Evolutionary conservation across 2,113 vertebrate genomes (phyloP).

Genomic region (Smithornis capensis): DNA sequence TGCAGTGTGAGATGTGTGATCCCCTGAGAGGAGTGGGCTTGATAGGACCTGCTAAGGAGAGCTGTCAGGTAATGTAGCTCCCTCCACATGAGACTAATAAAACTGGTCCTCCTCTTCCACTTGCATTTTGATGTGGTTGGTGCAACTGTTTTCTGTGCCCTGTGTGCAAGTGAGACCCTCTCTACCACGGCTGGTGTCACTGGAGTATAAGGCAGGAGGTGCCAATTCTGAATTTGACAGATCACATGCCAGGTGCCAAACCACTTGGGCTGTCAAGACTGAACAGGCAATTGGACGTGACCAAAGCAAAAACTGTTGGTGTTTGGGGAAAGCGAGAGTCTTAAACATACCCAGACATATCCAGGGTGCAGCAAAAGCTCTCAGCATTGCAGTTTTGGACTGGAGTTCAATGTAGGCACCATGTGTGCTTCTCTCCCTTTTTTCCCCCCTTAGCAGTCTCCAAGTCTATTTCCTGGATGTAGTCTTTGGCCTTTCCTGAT

Average conservation of each 20-base stretch:
- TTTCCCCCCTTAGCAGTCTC: neutral
- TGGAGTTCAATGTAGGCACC: neutral
- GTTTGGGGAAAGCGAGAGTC: neutral
- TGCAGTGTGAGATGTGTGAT: neutral
- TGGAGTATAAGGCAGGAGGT: rapidly evolving
- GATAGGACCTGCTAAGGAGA: too few relatives aligned
- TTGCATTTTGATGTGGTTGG: neutral
- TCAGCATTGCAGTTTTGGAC: neutral
- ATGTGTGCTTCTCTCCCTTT: neutral
- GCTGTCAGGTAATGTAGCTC: rapidly evolving
- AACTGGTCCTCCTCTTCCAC: neutral
- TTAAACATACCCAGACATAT: neutral
- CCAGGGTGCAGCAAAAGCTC: neutral
- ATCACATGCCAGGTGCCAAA: too few relatives aligned
- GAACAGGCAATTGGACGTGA: neutral
- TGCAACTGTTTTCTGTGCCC: neutral
- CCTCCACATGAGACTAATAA: rapidly evolving
- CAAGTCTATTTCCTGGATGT: neutral
- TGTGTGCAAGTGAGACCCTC: neutral
- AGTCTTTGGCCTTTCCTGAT: neutral
- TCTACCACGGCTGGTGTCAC: neutral
- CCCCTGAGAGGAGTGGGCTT: neutral
- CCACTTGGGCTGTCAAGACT: neutral
- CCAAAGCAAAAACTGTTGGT: neutral
- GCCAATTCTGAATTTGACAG: too few relatives aligned